These are phyloP conservation scores for Caenorhabditis brenneri DNA, from an alignment of 1,140 invertebrate genomes.

Conservation along the genomic window DNA sequence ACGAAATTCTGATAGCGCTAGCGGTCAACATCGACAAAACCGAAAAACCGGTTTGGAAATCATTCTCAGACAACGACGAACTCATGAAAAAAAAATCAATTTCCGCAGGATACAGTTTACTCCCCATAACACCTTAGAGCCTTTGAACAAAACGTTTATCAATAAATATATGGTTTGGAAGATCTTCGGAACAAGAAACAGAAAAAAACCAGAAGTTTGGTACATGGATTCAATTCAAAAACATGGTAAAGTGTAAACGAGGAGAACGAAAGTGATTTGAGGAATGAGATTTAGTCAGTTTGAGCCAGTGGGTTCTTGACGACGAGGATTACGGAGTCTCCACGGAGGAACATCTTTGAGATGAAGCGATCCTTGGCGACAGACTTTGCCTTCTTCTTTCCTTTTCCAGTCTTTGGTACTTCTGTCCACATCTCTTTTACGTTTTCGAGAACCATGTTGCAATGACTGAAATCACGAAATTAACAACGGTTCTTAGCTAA, in stretches of 20 bases:
- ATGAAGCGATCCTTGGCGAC: constrained; percentile 99
- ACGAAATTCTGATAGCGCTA: background rate
- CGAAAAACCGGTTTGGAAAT: background rate
- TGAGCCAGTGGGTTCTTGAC: constrained; percentile 88
- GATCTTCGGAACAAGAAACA: constrained; percentile 57
- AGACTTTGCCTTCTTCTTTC: constrained; percentile 81
- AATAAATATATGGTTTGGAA: constrained; percentile 74
- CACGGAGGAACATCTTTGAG: constrained; percentile 98
- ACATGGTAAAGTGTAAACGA: constrained; percentile 23
- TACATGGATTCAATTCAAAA: background rate
- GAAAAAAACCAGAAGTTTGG: constrained; percentile 52
- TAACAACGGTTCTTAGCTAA: too few relatives aligned
- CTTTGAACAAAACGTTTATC: constrained; percentile 71
- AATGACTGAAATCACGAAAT: constrained; percentile 79
- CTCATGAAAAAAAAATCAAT: background rate
- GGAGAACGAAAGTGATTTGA: background rate
- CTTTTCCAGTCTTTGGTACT: constrained; percentile 92
- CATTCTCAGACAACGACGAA: too few relatives aligned
- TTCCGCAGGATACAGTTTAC: constrained; percentile 17
- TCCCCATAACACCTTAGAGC: background rate
- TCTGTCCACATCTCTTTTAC: constrained; percentile 99
- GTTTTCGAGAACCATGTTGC: constrained; percentile 99
- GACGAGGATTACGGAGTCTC: constrained; percentile 97
- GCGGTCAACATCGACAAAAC: background rate
- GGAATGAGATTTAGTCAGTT: constrained; percentile 51